Evolutionary conservation across 1,140 invertebrate species (phyloP).

Genomic region (Lamellibrachia luymesi): DNA sequence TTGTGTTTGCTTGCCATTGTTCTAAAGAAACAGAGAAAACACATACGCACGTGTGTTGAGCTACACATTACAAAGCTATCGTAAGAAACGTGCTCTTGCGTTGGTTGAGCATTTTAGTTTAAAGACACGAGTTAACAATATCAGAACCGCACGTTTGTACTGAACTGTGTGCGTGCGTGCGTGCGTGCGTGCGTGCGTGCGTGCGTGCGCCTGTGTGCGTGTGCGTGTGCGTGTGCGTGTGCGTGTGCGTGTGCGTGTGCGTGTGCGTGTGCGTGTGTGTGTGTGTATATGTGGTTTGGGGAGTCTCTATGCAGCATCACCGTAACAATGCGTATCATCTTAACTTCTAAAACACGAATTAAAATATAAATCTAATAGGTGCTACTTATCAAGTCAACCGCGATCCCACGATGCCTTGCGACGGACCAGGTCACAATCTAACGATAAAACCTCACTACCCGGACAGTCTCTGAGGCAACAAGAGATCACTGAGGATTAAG

Average conservation of each 20-base stretch:
- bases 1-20: not conserved
- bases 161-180: too few relatives aligned
- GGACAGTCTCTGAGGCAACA: not conserved
- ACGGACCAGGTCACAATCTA: not conserved
- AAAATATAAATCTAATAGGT: not conserved
- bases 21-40: not conserved
- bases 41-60: not conserved
- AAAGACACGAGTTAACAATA: too few relatives aligned
- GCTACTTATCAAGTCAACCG: not conserved
- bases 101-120: too few relatives aligned
- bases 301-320: too few relatives aligned
- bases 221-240: constrained; percentile 16
- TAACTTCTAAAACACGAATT: too few relatives aligned
- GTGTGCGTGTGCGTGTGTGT: constrained; percentile 18
- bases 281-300: constrained; percentile 11
- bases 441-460: not conserved
- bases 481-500: not conserved
- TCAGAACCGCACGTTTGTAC: too few relatives aligned
- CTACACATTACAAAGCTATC: too few relatives aligned
- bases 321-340: too few relatives aligned
- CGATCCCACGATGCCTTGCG: not conserved
- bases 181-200: too few relatives aligned
- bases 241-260: constrained; percentile 12
- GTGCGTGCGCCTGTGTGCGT: too few relatives aligned
- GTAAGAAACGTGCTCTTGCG: too few relatives aligned